Percentiles rank a stretch among this genome's conserved stretches.
Conservation (phyloP, 1,140 invertebrate species). For the Doryteuthis pealeii region DNA sequence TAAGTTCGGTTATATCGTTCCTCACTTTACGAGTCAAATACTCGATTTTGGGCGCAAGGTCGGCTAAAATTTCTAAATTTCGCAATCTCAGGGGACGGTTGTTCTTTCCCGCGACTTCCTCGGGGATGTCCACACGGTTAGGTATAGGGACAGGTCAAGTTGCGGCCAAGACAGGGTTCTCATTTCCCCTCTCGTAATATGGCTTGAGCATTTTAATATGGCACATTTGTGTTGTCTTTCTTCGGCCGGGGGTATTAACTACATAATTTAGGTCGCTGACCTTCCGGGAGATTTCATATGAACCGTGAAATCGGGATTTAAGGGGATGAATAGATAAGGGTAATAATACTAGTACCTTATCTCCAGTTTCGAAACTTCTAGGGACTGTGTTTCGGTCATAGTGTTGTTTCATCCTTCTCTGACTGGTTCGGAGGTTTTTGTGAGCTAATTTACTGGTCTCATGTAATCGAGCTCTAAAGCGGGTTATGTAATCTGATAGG, state of each 20-base stretch:
- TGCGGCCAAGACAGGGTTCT: too few relatives aligned
- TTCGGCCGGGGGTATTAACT: constrained; percentile 21
- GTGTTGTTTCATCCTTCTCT: neutral
- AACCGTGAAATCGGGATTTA: neutral
- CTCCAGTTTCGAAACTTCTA: neutral
- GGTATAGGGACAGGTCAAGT: too few relatives aligned
- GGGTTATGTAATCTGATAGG: neutral
- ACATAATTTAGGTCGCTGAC: constrained; percentile 24
- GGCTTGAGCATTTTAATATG: too few relatives aligned
- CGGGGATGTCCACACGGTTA: too few relatives aligned
- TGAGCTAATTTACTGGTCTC: neutral
- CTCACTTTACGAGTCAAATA: too few relatives aligned
- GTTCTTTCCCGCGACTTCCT: too few relatives aligned
- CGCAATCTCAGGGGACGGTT: too few relatives aligned
- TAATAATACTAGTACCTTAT: neutral
- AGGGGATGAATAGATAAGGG: neutral
- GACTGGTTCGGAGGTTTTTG: neutral
- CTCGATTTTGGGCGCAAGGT: too few relatives aligned
- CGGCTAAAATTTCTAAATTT: neutral
- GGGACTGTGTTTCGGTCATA: neutral
- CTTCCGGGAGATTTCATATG: neutral
- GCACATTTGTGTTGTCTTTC: too few relatives aligned
- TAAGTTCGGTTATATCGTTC: too few relatives aligned
- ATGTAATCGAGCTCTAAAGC: neutral
- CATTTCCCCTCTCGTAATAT: too few relatives aligned